Conservation (phyloP, 2,113 vertebrate species). For the Hippolais icterina region DNA sequence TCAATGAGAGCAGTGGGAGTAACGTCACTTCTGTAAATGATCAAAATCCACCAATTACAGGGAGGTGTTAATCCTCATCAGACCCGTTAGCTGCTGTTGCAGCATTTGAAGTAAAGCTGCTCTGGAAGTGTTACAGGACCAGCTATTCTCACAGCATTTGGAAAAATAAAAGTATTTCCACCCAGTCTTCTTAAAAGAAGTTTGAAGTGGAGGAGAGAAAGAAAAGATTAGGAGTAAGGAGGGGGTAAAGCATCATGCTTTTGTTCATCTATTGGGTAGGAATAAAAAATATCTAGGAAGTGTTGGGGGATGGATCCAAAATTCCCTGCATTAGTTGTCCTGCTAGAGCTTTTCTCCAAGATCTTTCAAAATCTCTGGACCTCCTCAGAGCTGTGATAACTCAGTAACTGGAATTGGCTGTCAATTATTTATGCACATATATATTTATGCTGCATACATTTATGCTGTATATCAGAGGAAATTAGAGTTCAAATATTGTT, state of each 20-base stretch:
- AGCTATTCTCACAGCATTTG: neutral
- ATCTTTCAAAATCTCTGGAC: neutral
- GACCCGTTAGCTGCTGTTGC: conserved; percentile 29
- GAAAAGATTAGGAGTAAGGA: neutral
- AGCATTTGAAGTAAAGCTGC: conserved; percentile 44
- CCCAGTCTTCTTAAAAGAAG: neutral
- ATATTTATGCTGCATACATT: neutral
- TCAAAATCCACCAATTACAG: conserved; percentile 59
- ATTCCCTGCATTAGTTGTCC: neutral
- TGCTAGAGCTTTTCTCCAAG: neutral
- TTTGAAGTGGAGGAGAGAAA: neutral
- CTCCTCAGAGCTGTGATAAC: neutral
- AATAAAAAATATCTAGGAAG: neutral
- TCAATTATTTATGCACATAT: neutral
- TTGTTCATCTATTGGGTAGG: neutral
- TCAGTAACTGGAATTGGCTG: neutral
- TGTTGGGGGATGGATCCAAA: neutral
- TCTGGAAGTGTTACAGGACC: conserved; percentile 17
- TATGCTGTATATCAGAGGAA: neutral
- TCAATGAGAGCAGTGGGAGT: conserved; percentile 50
- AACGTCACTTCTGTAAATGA: conserved; percentile 60
- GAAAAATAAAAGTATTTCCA: neutral
- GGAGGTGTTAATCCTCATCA: conserved; percentile 66
- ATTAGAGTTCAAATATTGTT: neutral
- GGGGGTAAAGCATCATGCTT: neutral